A percentile compares a stretch with the other conserved stretches of the same genome.
Conservation (phyloP, 2,888 invertebrate species). For the Brachylomia viminalis region DNA sequence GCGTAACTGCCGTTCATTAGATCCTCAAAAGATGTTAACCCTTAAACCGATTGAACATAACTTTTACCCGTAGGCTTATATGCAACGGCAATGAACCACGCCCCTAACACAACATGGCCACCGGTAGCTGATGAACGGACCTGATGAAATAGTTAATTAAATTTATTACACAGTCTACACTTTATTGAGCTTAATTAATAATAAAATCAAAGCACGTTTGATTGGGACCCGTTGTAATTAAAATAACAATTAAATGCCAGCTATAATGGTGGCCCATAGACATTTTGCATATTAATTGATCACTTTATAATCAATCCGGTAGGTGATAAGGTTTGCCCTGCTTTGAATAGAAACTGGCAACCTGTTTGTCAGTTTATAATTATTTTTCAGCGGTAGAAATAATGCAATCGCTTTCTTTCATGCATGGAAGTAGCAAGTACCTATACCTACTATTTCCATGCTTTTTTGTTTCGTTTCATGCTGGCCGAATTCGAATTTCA, state of each 20-base stretch:
- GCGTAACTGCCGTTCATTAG: background rate
- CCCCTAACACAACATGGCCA: conserved; percentile 10
- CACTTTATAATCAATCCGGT: conserved; percentile 17
- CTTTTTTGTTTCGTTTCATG: background rate
- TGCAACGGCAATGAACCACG: conserved; percentile 10
- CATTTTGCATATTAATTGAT: conserved; percentile 44
- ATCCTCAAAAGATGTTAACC: background rate
- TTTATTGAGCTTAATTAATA: conserved; percentile 49
- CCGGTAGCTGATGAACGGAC: conserved; percentile 10
- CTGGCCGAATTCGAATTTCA: background rate
- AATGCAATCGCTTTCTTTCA: background rate
- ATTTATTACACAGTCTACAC: conserved; percentile 25
- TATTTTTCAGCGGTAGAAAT: background rate
- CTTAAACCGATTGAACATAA: conserved; percentile 24
- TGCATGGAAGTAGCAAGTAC: background rate
- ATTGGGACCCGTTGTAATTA: conserved; percentile 44
- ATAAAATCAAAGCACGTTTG: conserved; percentile 49
- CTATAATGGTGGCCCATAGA: conserved; percentile 18
- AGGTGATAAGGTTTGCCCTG: conserved; percentile 12
- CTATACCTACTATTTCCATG: conserved; percentile 6
- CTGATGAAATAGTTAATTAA: conserved; percentile 42
- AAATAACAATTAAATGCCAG: conserved; percentile 47
- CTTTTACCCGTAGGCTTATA: conserved; percentile 22
- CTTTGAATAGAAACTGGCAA: background rate
- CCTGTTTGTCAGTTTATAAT: background rate